Evolutionary conservation across 2,113 vertebrate species (phyloP).

Genomic region (Muntiacus muntjak): DNA sequence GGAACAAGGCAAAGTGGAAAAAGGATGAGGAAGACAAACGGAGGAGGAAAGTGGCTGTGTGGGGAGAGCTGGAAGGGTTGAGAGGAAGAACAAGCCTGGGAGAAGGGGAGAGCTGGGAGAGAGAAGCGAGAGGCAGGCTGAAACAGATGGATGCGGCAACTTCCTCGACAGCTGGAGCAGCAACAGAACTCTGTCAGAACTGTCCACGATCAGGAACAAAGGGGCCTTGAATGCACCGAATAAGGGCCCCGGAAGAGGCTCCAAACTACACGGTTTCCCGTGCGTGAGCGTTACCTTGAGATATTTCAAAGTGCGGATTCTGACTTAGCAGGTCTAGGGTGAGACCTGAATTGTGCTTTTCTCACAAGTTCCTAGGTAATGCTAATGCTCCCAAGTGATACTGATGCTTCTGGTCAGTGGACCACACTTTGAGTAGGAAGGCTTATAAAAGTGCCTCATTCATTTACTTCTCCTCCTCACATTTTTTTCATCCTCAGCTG

Average conservation of each 20-base stretch:
- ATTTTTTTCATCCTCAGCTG: neutral
- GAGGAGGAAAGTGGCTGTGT: neutral
- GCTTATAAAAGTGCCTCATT: neutral
- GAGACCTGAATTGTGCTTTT: neutral
- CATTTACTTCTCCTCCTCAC: too few species aligned
- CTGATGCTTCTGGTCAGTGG: too few species aligned
- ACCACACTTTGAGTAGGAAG: neutral
- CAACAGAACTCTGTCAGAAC: rapidly evolving
- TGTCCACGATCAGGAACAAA: neutral
- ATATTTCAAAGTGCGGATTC: neutral
- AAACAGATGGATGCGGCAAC: rapidly evolving
- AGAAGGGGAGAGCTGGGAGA: too few species aligned
- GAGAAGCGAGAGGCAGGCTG: neutral
- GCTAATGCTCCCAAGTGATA: neutral
- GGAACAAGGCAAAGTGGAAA: neutral
- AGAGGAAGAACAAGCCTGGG: neutral
- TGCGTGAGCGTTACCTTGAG: neutral
- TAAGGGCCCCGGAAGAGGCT: neutral
- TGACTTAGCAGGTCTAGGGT: neutral
- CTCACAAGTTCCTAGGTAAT: neutral
- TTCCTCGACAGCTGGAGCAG: rapidly evolving
- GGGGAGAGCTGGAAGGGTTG: neutral
- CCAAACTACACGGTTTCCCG: neutral
- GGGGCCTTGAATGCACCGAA: neutral
- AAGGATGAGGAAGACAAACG: neutral